phyloP scores from a whole-genome alignment of 2,113 vertebrate species.

The Corythoichthys haematopterus region DNA sequence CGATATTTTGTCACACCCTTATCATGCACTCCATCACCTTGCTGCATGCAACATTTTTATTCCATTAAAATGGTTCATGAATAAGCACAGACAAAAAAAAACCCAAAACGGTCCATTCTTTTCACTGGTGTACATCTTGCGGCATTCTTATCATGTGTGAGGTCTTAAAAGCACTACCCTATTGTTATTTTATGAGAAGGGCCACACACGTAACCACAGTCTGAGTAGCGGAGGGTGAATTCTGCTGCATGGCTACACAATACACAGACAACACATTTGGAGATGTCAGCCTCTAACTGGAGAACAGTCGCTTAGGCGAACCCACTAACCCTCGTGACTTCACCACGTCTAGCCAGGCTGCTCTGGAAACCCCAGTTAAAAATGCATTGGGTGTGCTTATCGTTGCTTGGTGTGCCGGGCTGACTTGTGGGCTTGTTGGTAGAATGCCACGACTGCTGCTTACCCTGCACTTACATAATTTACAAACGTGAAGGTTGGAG shows the following conservation, averaged over 20 bases:
- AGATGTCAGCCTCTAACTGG: slow-evolving; percentile 49
- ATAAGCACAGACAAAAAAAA: slow-evolving; percentile 2
- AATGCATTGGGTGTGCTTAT: slow-evolving; percentile 60
- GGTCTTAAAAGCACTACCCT: slow-evolving; percentile 44
- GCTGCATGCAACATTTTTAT: not conserved
- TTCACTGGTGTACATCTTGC: slow-evolving; percentile 19
- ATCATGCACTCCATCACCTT: not conserved
- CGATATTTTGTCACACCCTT: too few relatives aligned
- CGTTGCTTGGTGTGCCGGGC: slow-evolving; percentile 11
- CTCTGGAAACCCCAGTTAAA: slow-evolving; percentile 63
- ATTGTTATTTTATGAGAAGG: slow-evolving; percentile 65
- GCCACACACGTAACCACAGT: slow-evolving; percentile 36
- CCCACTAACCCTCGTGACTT: slow-evolving; percentile 52
- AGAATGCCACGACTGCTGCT: slow-evolving; percentile 47
- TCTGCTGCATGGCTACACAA: slow-evolving; percentile 60
- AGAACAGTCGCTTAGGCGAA: slow-evolving; percentile 55
- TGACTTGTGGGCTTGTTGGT: slow-evolving; percentile 26
- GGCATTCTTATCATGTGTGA: slow-evolving; percentile 35
- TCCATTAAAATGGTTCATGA: slow-evolving; percentile 2
- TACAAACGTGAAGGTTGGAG: slow-evolving; percentile 49
- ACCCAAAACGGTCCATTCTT: slow-evolving; percentile 17
- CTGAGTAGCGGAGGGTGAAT: slow-evolving; percentile 42
- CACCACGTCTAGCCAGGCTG: slow-evolving; percentile 51
- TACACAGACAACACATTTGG: slow-evolving; percentile 57
- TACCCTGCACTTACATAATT: slow-evolving; percentile 71